A percentile compares a stretch with the other conserved stretches of the same genome.
Conservation (phyloP, 2,113 vertebrate genomes). For the Asarcornis scutulata region DNA sequence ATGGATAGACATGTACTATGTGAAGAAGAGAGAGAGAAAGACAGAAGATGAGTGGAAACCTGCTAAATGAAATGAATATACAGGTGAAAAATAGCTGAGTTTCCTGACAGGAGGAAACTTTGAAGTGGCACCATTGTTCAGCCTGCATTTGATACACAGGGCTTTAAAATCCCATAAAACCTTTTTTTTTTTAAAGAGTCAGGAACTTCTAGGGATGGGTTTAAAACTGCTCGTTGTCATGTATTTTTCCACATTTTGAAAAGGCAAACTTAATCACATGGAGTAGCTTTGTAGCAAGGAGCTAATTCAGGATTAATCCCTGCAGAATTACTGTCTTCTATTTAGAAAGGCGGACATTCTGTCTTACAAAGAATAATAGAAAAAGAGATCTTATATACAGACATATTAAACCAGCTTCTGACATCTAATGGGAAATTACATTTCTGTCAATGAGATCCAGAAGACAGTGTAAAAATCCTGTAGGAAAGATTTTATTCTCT, state of each 20-base stretch:
- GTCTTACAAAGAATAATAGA: not conserved
- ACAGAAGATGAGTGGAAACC: not conserved
- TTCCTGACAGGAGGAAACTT: not conserved
- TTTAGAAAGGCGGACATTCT: not conserved
- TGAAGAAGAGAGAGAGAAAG: not conserved
- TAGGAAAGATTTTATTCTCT: not conserved
- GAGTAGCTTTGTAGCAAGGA: not conserved
- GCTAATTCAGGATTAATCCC: not conserved
- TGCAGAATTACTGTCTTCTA: not conserved
- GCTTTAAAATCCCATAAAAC: not conserved
- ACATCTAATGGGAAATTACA: not conserved
- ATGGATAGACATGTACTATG: fast-evolving
- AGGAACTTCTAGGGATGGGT: not conserved
- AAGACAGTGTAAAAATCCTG: not conserved
- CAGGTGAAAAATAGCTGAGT: not conserved
- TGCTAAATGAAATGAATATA: not conserved
- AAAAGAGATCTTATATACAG: not conserved
- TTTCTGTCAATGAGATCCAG: not conserved
- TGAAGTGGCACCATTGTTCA: not conserved
- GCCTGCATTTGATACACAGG: not conserved
- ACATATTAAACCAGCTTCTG: not conserved
- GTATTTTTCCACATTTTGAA: not conserved
- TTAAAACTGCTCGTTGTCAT: not conserved
- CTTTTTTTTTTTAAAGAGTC: not conserved
- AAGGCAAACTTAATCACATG: not conserved